These are phyloP conservation scores for Ctenopoma kingsleyae DNA, from an alignment of 2,797 vertebrate species.

Conservation along the genomic window DNA sequence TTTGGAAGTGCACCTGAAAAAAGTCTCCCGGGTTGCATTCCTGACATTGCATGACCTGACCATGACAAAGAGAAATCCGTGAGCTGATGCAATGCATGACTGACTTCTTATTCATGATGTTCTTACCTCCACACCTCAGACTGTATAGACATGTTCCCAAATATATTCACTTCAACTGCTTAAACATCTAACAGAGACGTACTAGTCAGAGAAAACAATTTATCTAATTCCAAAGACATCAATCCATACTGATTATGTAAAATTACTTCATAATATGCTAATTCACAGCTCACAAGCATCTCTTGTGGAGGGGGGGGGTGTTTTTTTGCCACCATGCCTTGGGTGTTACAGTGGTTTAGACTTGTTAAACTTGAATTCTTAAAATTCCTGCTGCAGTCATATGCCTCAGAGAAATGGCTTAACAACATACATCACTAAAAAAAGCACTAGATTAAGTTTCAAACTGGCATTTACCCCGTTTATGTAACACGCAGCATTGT, in stretches of 20 bases:
- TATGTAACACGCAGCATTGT: constrained; percentile 29
- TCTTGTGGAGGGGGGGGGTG: not conserved
- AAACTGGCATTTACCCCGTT: constrained; percentile 42
- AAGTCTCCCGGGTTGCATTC: constrained; percentile 20
- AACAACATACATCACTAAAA: constrained; percentile 76
- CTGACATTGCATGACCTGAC: constrained; percentile 9
- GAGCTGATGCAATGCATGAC: not conserved
- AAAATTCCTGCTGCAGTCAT: constrained; percentile 78
- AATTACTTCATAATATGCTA: constrained; percentile 12
- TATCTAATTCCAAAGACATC: not conserved
- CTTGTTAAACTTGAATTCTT: constrained; percentile 81
- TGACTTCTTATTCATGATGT: constrained; percentile 14
- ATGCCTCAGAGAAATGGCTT: constrained; percentile 76
- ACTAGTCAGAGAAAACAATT: not conserved
- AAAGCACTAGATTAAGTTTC: constrained; percentile 61
- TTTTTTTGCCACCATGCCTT: constrained; percentile 61
- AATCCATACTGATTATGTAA: not conserved
- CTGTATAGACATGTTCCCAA: constrained; percentile 6
- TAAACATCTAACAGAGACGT: not conserved
- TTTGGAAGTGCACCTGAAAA: constrained; percentile 20
- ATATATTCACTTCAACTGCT: not conserved
- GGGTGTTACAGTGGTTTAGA: constrained; percentile 78
- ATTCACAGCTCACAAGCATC: constrained; percentile 32
- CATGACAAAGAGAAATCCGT: constrained; percentile 18
- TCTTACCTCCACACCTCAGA: constrained; percentile 9